A percentile compares a stretch with the other conserved stretches of the same genome.
These are phyloP conservation scores for Peromyscus eremicus DNA, from an alignment of 2,797 vertebrate species.

Conservation along the genomic window DNA sequence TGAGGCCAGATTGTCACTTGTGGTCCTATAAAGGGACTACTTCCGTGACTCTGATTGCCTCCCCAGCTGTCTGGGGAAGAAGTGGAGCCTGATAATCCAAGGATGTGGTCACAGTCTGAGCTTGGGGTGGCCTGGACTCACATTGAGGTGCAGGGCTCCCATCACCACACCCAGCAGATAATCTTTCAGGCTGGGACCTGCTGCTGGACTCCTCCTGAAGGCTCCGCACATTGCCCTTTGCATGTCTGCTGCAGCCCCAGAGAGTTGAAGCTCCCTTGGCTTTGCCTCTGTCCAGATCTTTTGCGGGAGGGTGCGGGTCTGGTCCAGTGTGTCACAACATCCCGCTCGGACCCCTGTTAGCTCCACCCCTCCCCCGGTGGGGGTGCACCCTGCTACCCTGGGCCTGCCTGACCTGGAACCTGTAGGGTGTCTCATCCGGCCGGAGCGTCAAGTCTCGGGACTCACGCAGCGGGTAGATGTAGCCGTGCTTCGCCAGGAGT, in stretches of 20 bases:
- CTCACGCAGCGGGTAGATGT: conserved; percentile 94
- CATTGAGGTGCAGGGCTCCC: too few species aligned
- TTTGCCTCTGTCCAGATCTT: background rate
- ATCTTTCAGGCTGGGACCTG: background rate
- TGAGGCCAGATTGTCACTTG: background rate
- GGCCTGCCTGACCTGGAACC: conserved; percentile 93
- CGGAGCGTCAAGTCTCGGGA: conserved; percentile 90
- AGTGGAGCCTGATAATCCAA: background rate
- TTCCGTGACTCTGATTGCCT: background rate
- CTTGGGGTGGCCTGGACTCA: too few species aligned
- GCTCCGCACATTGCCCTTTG: accelerated
- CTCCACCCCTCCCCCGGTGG: background rate
- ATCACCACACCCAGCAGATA: background rate
- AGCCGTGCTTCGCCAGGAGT: conserved; percentile 93
- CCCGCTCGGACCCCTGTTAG: background rate
- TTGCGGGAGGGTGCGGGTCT: background rate
- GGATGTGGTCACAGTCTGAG: background rate
- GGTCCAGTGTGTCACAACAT: background rate
- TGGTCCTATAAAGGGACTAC: background rate
- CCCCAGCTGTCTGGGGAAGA: background rate
- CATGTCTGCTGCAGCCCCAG: background rate
- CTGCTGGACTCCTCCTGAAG: background rate
- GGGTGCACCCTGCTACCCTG: background rate
- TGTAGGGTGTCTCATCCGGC: conserved; percentile 93
- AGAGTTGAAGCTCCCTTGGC: too few species aligned